These are phyloP conservation scores for Eutolmus rufibarbis DNA, from an alignment of 2,888 invertebrate species.

Conservation along the genomic window DNA sequence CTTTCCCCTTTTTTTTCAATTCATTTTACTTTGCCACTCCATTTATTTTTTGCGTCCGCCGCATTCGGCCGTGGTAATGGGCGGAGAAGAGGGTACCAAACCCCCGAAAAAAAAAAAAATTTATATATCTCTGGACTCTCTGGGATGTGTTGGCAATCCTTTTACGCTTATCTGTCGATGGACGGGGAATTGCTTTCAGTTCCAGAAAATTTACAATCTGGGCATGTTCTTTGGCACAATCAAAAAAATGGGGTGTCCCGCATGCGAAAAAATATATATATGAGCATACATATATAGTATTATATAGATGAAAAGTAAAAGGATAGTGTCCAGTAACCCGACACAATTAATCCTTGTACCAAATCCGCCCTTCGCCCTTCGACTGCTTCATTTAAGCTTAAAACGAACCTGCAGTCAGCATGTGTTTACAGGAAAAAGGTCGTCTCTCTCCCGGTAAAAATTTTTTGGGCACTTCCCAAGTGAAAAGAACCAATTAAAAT, in stretches of 20 bases:
- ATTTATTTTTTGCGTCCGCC: constrained; percentile 42
- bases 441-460: background rate
- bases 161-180: constrained; percentile 45
- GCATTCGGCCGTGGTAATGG: constrained; percentile 30
- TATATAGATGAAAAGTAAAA: background rate
- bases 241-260: background rate
- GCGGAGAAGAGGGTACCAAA: background rate
- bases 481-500: constrained; percentile 19
- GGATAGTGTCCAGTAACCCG: constrained; percentile 31
- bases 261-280: background rate
- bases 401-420: background rate
- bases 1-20: constrained; percentile 23
- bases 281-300: background rate
- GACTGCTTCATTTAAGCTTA: background rate
- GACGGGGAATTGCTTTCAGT: constrained; percentile 45
- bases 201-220: constrained; percentile 45
- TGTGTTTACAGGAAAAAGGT: background rate
- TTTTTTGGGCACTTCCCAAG: background rate
- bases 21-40: constrained; percentile 46
- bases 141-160: constrained; percentile 42
- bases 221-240: constrained; percentile 43
- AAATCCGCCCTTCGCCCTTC: background rate
- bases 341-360: constrained; percentile 44
- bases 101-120: background rate
- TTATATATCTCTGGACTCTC: background rate